Conservation (phyloP, 2,888 invertebrate species). For the Kuschelorhynchus macadamiae region DNA sequence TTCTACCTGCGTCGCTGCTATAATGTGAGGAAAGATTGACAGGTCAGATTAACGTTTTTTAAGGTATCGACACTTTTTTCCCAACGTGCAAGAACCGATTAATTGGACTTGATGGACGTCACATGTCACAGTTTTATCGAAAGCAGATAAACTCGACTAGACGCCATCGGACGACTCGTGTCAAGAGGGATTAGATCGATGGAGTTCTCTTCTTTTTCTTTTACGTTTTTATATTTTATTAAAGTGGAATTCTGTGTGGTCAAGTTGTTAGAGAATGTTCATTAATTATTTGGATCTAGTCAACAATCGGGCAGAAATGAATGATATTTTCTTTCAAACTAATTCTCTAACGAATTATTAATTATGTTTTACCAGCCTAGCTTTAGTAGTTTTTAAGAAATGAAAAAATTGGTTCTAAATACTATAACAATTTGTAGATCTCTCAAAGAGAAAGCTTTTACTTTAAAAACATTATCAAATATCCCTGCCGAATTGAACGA, state of each 20-base stretch:
- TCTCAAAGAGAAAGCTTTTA: too few species aligned
- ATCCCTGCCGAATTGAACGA: too few species aligned
- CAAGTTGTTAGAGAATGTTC: conserved; percentile 11
- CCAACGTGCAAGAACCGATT: conserved; percentile 55
- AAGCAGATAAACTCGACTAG: conserved; percentile 45
- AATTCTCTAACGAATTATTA: too few species aligned
- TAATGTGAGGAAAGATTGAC: conserved; percentile 58
- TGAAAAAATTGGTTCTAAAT: too few species aligned
- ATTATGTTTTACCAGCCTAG: too few species aligned
- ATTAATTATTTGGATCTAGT: conserved; percentile 12
- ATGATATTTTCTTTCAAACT: too few species aligned
- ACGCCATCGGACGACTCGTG: conserved; percentile 40
- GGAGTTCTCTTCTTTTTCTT: conserved; percentile 26
- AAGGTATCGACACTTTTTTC: conserved; percentile 59
- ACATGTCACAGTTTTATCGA: conserved; percentile 53
- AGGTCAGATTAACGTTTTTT: conserved; percentile 53
- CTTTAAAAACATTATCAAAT: too few species aligned
- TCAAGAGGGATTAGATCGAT: conserved; percentile 45
- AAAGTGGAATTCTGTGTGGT: conserved; percentile 28
- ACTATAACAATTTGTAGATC: too few species aligned
- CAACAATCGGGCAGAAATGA: neutral
- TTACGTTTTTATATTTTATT: conserved; percentile 21
- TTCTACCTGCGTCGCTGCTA: conserved; percentile 48
- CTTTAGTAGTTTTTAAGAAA: too few species aligned
- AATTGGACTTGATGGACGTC: conserved; percentile 60